Evolutionary conservation across 2,888 invertebrate species (phyloP).

Genomic region (Periphyllus acericola): DNA sequence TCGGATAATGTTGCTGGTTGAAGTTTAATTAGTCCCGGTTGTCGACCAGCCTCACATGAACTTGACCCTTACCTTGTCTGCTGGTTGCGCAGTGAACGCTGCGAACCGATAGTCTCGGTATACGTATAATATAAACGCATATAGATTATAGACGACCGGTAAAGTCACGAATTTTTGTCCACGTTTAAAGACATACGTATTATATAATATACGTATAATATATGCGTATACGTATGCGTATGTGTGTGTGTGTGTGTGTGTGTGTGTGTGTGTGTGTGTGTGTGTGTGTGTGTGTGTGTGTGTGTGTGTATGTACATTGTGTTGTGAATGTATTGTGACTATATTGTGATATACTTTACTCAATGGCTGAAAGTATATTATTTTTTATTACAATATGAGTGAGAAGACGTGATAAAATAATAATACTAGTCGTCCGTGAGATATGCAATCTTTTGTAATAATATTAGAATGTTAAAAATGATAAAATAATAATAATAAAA

Average conservation of each 20-base stretch:
- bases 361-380: background rate
- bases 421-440: slow-evolving; percentile 49
- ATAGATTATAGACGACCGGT: background rate
- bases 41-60: background rate
- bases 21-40: slow-evolving; percentile 25
- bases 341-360: background rate
- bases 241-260: background rate
- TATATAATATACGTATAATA: too few relatives aligned
- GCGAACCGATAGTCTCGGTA: background rate
- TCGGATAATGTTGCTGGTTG: background rate
- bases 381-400: background rate
- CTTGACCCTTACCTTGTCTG: slow-evolving; percentile 45
- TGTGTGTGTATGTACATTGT: background rate
- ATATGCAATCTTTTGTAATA: slow-evolving; percentile 22
- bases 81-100: background rate
- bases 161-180: slow-evolving; percentile 47
- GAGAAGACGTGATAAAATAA: background rate
- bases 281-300: background rate
- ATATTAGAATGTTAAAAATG: background rate
- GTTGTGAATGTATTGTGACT: too few relatives aligned
- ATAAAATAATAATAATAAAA: background rate
- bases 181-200: background rate
- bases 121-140: background rate
- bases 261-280: background rate
- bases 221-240: too few relatives aligned